phyloP scores from a whole-genome alignment of 2,888 invertebrate species.

The Scaeva pyrastri region DNA sequence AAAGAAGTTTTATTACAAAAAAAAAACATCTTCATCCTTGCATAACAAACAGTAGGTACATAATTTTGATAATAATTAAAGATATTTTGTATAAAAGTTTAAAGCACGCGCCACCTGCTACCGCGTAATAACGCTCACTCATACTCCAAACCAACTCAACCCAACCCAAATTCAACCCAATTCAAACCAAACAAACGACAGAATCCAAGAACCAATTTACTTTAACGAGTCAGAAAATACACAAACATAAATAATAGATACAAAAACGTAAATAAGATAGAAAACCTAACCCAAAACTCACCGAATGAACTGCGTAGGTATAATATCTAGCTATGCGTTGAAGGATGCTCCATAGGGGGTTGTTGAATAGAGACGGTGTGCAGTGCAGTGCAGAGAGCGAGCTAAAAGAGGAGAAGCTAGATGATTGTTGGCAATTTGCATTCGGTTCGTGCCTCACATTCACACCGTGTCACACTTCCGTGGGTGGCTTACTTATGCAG shows the following conservation, averaged over 20 bases:
- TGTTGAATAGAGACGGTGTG: background rate
- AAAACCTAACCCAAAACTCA: constrained; percentile 7
- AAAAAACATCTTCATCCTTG: background rate
- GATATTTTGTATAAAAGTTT: constrained; percentile 12
- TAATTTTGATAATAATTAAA: constrained; percentile 52
- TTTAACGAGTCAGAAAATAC: constrained; percentile 58
- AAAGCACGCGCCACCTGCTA: constrained; percentile 65
- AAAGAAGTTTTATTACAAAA: no score
- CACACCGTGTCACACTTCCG: constrained; percentile 72
- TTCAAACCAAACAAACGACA: background rate
- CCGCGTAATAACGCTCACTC: constrained; percentile 12
- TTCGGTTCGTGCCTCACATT: constrained; percentile 71
- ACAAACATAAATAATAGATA: constrained; percentile 38
- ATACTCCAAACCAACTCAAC: background rate
- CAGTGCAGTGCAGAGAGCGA: background rate
- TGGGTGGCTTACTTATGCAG: constrained; percentile 68
- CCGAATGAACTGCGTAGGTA: constrained; percentile 19
- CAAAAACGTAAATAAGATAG: background rate
- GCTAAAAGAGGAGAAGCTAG: constrained; percentile 7
- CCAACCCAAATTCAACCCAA: no score
- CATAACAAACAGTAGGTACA: constrained; percentile 4
- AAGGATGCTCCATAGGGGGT: constrained; percentile 38
- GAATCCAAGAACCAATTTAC: constrained; percentile 65
- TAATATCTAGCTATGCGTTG: constrained; percentile 46
- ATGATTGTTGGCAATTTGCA: constrained; percentile 69